phyloP scores from a whole-genome alignment of 2,888 invertebrate species.

The Eristalis pertinax region DNA sequence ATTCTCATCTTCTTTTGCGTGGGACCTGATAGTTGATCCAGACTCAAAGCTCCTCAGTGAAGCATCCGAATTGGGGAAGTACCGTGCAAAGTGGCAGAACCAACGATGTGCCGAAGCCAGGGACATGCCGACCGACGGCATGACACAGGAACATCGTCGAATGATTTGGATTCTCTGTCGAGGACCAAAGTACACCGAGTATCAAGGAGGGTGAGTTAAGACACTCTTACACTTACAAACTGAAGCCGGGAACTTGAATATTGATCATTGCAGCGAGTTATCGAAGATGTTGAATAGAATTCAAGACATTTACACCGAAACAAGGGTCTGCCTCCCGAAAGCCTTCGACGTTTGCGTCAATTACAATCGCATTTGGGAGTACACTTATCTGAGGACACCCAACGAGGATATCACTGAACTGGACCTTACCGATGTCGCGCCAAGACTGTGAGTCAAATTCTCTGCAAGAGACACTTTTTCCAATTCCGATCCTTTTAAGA shows the following conservation, averaged over 20 bases:
- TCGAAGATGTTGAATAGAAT: slow-evolving; percentile 83
- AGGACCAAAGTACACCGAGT: slow-evolving; percentile 84
- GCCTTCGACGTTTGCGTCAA: slow-evolving; percentile 77
- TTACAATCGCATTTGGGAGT: slow-evolving; percentile 74
- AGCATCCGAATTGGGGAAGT: slow-evolving; percentile 73
- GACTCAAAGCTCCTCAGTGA: slow-evolving; percentile 62
- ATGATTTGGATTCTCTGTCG: slow-evolving; percentile 85
- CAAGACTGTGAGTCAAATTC: slow-evolving; percentile 49
- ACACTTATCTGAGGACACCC: slow-evolving; percentile 71
- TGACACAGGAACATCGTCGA: slow-evolving; percentile 78
- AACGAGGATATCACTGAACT: slow-evolving; percentile 62
- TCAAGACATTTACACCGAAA: slow-evolving; percentile 84
- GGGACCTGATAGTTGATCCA: slow-evolving; percentile 73
- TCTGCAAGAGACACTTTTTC: background rate
- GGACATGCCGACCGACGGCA: slow-evolving; percentile 71
- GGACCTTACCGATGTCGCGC: slow-evolving; percentile 72
- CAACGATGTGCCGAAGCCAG: slow-evolving; percentile 76
- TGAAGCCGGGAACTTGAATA: background rate
- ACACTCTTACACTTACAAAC: background rate
- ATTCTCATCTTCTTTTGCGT: slow-evolving; percentile 72
- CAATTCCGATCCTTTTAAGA: background rate
- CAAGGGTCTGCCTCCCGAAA: slow-evolving; percentile 83
- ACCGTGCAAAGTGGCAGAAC: slow-evolving; percentile 79
- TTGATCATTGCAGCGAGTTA: slow-evolving; percentile 80
- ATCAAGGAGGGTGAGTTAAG: slow-evolving; percentile 81